phyloP scores from a whole-genome alignment of 2,888 invertebrate species.

The Parnassius smintheus region DNA sequence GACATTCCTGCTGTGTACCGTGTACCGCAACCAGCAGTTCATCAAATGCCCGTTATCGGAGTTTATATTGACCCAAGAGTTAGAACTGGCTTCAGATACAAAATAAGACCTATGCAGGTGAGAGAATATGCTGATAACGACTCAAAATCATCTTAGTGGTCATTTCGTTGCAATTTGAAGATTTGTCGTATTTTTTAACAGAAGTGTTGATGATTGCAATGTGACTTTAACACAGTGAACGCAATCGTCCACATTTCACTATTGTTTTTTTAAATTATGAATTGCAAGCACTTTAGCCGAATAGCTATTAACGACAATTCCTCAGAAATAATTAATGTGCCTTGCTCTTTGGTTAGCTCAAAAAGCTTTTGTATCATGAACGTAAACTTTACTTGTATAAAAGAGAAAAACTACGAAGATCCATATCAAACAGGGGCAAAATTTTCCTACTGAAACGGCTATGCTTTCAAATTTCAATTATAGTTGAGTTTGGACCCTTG shows the following conservation, averaged over 20 bases:
- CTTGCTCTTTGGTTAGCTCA: conserved; percentile 58
- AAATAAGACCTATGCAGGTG: conserved; percentile 84
- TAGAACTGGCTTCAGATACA: conserved; percentile 87
- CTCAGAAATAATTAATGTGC: conserved; percentile 61
- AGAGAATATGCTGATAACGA: conserved; percentile 51
- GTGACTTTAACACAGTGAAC: conserved; percentile 34
- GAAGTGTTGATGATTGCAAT: conserved; percentile 72
- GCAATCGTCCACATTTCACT: conserved; percentile 71
- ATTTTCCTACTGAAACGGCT: conserved; percentile 60
- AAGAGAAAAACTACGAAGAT: conserved; percentile 72
- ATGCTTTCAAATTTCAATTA: conserved; percentile 33
- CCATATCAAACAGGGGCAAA: conserved; percentile 65
- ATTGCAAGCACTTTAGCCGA: background rate
- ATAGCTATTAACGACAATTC: conserved; percentile 43
- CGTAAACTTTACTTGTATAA: conserved; percentile 48
- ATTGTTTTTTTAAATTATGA: conserved; percentile 8
- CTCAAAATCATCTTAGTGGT: conserved; percentile 37
- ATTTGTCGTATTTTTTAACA: conserved; percentile 47
- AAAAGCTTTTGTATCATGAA: conserved; percentile 65
- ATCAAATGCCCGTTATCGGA: conserved; percentile 86
- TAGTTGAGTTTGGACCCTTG: conserved; percentile 41
- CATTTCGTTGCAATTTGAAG: conserved; percentile 51
- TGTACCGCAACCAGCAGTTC: conserved; percentile 80
- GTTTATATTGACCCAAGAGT: conserved; percentile 87
- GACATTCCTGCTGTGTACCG: conserved; percentile 85